phyloP scores from a whole-genome alignment of 2,113 vertebrate genomes.

The Tychaedon coryphoeus region DNA sequence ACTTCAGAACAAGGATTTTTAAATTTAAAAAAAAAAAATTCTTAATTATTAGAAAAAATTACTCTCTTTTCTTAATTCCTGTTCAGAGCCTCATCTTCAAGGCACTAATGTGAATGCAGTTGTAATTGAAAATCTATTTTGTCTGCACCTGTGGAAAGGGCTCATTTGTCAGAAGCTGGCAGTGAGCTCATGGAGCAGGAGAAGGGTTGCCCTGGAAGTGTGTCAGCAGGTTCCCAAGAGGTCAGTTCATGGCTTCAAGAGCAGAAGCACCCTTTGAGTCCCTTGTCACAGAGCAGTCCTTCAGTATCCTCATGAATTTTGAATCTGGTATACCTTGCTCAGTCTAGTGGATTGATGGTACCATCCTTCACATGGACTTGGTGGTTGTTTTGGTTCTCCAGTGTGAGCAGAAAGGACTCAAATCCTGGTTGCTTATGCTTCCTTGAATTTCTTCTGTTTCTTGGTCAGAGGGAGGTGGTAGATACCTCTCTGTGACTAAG shows the following conservation, averaged over 20 bases:
- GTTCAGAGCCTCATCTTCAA: background rate
- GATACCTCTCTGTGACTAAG: background rate
- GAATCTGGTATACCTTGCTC: background rate
- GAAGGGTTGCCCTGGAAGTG: background rate
- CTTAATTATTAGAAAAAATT: background rate
- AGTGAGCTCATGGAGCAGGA: background rate
- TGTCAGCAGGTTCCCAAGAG: background rate
- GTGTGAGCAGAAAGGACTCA: accelerated
- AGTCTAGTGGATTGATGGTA: background rate
- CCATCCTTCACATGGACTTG: background rate
- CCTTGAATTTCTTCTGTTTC: background rate
- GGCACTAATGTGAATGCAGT: background rate
- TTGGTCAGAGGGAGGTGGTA: background rate
- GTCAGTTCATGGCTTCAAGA: background rate
- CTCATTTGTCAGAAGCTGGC: background rate
- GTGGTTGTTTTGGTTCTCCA: background rate
- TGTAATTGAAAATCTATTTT: background rate
- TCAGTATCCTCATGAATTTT: background rate
- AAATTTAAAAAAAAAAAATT: no score
- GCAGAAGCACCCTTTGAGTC: background rate
- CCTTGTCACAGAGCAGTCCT: background rate
- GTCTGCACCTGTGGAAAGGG: background rate
- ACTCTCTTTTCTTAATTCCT: background rate
- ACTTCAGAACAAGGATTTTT: background rate
- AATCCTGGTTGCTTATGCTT: background rate